Percentiles rank a stretch among this genome's conserved stretches.
Evolutionary conservation across 2,888 invertebrate genomes (phyloP).

Genomic region (Synergus umbraculus): DNA sequence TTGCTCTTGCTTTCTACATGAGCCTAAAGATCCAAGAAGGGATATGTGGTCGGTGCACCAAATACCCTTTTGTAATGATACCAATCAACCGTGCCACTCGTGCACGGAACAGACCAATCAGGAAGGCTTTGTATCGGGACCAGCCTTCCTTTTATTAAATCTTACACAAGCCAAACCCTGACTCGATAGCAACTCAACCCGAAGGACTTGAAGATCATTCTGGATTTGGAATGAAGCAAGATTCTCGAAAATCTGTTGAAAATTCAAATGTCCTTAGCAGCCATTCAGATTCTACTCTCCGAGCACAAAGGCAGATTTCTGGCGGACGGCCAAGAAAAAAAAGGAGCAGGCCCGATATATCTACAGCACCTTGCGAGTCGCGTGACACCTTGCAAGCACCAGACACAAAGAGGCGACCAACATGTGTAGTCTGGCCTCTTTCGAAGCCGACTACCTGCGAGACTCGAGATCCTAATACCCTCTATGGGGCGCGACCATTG

Average conservation of each 20-base stretch:
- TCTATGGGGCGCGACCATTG: conserved; percentile 52
- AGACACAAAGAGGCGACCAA: conserved; percentile 57
- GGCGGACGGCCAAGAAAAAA: conserved; percentile 22
- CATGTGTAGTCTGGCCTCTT: conserved; percentile 58
- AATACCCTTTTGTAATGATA: conserved; percentile 71
- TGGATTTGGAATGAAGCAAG: too few species aligned
- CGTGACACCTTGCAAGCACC: conserved; percentile 38
- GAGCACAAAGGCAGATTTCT: conserved; percentile 24
- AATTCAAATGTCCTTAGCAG: background rate
- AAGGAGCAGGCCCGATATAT: background rate
- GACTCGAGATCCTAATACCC: conserved; percentile 60
- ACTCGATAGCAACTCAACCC: too few species aligned
- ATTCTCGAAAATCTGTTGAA: background rate
- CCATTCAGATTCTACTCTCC: background rate
- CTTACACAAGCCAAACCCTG: too few species aligned
- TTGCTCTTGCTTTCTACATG: conserved; percentile 58
- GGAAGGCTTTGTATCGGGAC: conserved; percentile 55
- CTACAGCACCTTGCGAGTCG: conserved; percentile 34
- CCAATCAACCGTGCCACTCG: conserved; percentile 67
- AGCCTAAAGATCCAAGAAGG: conserved; percentile 65
- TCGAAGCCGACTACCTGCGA: conserved; percentile 63
- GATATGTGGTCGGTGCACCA: conserved; percentile 68
- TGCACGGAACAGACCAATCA: conserved; percentile 64
- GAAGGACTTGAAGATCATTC: too few species aligned
- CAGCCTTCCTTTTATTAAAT: background rate